phyloP scores from a whole-genome alignment of 1,140 invertebrate species.

The Goniozus legneri region DNA sequence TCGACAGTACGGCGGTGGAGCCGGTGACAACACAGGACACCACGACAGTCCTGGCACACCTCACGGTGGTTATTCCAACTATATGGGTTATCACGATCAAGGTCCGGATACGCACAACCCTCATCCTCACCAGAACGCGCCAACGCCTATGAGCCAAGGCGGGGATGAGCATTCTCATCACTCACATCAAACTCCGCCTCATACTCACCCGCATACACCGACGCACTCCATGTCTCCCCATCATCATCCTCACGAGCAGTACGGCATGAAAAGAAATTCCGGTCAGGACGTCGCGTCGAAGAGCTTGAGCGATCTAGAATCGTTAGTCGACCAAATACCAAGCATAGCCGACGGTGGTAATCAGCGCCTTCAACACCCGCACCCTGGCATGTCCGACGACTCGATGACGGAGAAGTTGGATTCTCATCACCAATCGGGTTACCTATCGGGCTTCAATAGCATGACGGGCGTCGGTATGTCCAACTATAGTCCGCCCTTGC shows the following conservation, averaged over 20 bases:
- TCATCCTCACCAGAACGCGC: constrained; percentile 42
- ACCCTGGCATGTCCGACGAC: constrained; percentile 37
- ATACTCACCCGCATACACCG: constrained; percentile 46
- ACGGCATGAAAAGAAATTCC: constrained; percentile 39
- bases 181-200: constrained; percentile 48
- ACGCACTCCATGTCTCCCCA: constrained; percentile 49
- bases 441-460: constrained; percentile 33
- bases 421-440: constrained; percentile 40
- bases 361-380: constrained; percentile 42
- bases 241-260: constrained; percentile 48
- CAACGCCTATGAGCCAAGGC: constrained; percentile 43
- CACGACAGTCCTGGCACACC: constrained; percentile 46
- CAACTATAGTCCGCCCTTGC: constrained; percentile 45
- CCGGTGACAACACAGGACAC: constrained; percentile 33
- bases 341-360: constrained; percentile 70
- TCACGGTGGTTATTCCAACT: constrained; percentile 42
- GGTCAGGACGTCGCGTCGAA: constrained; percentile 78
- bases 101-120: constrained; percentile 37
- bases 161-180: constrained; percentile 48
- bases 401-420: constrained; percentile 31
- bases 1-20: constrained; percentile 55
- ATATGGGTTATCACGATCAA: constrained; percentile 50
- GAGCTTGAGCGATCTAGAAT: constrained; percentile 84
- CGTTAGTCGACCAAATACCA: constrained; percentile 86
- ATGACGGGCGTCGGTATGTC: constrained; percentile 31